These are phyloP conservation scores for Holocentrus rufus DNA, from an alignment of 2,797 vertebrate species.

Conservation along the genomic window DNA sequence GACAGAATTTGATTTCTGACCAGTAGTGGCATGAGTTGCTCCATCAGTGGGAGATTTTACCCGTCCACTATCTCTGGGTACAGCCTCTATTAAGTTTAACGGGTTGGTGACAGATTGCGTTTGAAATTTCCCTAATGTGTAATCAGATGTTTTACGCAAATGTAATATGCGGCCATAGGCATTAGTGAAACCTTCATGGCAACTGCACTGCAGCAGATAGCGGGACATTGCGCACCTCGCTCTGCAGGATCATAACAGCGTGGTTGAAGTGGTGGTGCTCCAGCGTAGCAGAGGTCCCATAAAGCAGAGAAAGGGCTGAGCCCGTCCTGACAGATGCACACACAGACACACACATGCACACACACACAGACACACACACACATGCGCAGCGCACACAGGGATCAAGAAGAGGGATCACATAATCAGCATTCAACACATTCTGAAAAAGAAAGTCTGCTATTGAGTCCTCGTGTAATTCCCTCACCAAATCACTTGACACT, in stretches of 20 bases:
- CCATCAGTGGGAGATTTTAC: no score
- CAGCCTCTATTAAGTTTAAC: no score
- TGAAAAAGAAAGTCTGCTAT: constrained; percentile 44
- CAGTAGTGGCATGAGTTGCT: no score
- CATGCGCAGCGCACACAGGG: constrained; percentile 29
- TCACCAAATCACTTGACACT: constrained; percentile 36
- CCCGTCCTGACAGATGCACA: constrained; percentile 87
- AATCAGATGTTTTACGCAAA: not conserved
- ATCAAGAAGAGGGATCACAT: constrained; percentile 46
- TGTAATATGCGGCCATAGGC: constrained; percentile 1
- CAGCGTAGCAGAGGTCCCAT: constrained; percentile 97
- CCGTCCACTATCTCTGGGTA: no score
- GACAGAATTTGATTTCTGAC: no score
- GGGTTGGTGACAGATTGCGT: not conserved
- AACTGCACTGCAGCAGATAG: constrained; percentile 67
- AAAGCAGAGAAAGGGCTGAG: constrained; percentile 96
- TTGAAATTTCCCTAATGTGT: not conserved
- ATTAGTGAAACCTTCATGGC: constrained; percentile 40
- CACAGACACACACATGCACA: constrained; percentile 28
- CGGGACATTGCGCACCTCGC: constrained; percentile 86
- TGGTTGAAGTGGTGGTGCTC: constrained; percentile 99
- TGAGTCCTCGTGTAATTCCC: constrained; percentile 44
- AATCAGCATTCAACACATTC: constrained; percentile 52
- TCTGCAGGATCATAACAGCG: constrained; percentile 99
- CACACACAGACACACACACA: constrained; percentile 10